Conservation (phyloP, 2,113 vertebrate species). For the Eira barbara region DNA sequence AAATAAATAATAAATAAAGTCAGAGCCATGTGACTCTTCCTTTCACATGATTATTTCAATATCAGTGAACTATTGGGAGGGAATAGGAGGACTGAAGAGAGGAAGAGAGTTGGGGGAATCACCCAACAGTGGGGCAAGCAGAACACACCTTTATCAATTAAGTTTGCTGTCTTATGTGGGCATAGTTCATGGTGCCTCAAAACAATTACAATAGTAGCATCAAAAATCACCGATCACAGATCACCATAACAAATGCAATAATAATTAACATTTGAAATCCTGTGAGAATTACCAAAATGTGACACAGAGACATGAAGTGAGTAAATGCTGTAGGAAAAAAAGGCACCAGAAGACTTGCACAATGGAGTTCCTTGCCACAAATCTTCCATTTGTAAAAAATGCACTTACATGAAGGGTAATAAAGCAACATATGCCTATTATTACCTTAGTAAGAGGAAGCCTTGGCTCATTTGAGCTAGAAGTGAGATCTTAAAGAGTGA, state of each 20-base stretch:
- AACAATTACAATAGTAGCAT: not conserved
- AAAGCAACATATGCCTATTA: not conserved
- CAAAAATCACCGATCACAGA: not conserved
- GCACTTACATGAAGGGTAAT: not conserved
- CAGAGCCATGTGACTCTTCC: not conserved
- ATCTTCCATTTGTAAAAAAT: not conserved
- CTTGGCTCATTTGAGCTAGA: not conserved
- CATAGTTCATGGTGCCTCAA: not conserved
- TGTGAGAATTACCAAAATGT: not conserved
- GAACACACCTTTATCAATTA: not conserved
- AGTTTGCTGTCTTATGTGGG: not conserved
- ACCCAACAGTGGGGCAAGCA: not conserved
- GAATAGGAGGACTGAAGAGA: not conserved
- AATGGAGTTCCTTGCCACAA: not conserved
- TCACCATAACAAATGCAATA: not conserved
- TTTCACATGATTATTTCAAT: not conserved
- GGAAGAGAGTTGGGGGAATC: not conserved
- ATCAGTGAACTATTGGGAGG: not conserved
- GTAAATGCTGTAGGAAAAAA: not conserved
- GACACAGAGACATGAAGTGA: not conserved
- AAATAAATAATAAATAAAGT: not conserved
- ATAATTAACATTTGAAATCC: not conserved
- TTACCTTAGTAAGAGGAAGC: not conserved
- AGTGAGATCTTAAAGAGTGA: not conserved
- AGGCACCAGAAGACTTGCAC: not conserved